These are phyloP conservation scores for Liasis olivaceus DNA, from an alignment of 2,797 vertebrate genomes.

Conservation along the genomic window DNA sequence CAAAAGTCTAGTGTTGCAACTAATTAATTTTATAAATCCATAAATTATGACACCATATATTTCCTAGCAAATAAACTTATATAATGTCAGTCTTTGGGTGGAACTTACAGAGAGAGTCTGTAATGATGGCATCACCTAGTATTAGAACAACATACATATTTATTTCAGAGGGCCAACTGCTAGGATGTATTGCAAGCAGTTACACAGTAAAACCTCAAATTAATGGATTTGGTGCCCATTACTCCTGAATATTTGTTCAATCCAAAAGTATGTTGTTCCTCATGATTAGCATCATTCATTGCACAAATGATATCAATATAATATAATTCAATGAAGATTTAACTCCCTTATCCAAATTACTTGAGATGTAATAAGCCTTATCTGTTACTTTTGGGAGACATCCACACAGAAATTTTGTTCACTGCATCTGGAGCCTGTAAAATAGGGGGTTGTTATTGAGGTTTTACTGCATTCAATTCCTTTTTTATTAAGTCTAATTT, in stretches of 20 bases:
- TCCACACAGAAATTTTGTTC: no score
- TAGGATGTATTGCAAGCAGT: not conserved
- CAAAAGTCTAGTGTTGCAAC: not conserved
- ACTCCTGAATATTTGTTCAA: not conserved
- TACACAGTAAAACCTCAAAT: not conserved
- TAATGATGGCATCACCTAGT: constrained; percentile 5
- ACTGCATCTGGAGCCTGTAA: no score
- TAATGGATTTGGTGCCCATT: not conserved
- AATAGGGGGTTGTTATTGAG: no score
- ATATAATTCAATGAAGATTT: no score
- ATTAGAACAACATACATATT: not conserved
- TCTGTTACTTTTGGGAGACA: no score
- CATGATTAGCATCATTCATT: not conserved
- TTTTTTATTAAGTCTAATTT: not conserved
- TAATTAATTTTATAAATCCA: not conserved
- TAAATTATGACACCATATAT: not conserved
- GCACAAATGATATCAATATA: no score
- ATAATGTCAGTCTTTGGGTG: not conserved
- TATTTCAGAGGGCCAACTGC: not conserved
- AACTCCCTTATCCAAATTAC: no score
- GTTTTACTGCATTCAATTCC: no score
- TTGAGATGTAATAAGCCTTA: no score
- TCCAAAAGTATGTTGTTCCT: not conserved
- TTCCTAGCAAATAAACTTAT: not conserved
- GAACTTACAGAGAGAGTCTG: accelerated